Base-by-base conservation (phyloP, 1,140 invertebrate genomes). In the Physella acuta region DNA sequence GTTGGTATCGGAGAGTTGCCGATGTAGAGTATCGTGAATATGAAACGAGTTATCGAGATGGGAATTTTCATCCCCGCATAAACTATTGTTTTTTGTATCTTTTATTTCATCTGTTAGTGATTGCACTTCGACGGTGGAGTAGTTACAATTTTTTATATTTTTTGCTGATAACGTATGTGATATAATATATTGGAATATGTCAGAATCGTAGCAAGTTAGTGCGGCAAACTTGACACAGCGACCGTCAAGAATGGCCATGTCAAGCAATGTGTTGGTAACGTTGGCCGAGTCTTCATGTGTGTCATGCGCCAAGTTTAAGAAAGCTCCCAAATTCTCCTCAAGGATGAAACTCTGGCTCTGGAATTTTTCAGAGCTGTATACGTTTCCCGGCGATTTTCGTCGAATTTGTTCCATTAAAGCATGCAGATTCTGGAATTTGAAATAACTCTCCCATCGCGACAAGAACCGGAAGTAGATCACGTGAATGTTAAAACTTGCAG, bases 371-470 rank as follows among this genome's bases (percentile, higher is more conserved):
- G 24, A 44, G 1, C 37, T 26, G 28, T 63, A 26, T 1, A 63
- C 8, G 33, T 52, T 28, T 39, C 61, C 44, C 4, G 16, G 16
- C 16, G 26, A 4, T 20, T 51, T 34, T 16, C 30, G 26, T 63
- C 39, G 26, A n/a, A 28, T 52, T 4, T 49, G 61, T 24, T 63
- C 61, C 5, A 63, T 26, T 28, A 63, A 26, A 26, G 61, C 31
- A 51, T 63, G 3, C 20, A 44, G n/a, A 4, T 20, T 3, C 30
- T 36, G 61, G 11, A 63, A 37, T 51, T 63, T 63, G 1, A 51
- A 14, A 30, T 39, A 63, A n/a, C 61, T 63, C 51, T 63, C 61
- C 61, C 61, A 63, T 31, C 37, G 3, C 3, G 61, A 63, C 30
- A 52, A 34, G 11, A 63, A 28, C 17, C 61, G 37, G 26, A 63